phyloP scores from a whole-genome alignment of 2,797 vertebrate genomes.

The Melanotaenia maccullochi region DNA sequence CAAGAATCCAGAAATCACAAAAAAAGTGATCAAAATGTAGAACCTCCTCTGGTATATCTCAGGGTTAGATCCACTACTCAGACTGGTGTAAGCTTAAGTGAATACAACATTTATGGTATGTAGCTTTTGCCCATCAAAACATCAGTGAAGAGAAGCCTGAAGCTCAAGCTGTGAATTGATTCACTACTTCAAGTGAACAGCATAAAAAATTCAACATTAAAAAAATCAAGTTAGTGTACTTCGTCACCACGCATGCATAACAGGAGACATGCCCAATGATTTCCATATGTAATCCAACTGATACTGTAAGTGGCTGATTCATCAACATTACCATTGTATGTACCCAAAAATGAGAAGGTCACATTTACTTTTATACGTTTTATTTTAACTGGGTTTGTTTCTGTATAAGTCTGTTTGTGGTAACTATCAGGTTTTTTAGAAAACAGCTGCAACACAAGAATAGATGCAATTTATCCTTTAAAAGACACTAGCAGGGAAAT shows the following conservation, averaged over 20 bases:
- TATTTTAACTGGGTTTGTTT: not conserved
- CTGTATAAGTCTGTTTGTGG: conserved; percentile 24
- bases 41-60: not conserved
- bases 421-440: conserved; percentile 23
- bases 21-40: conserved; percentile 18
- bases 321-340: conserved; percentile 71
- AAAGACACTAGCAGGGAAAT: conserved; percentile 39
- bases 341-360: conserved; percentile 58
- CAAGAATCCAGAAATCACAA: conserved; percentile 9
- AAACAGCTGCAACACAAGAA: conserved; percentile 5
- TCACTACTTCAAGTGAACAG: conserved; percentile 25
- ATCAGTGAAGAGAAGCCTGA: conserved; percentile 27
- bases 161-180: conserved; percentile 42
- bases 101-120: conserved; percentile 20
- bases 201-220: conserved; percentile 56
- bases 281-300: conserved; percentile 65
- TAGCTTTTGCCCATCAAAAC: conserved; percentile 25
- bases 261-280: conserved; percentile 50
- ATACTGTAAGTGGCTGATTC: conserved; percentile 61
- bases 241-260: conserved; percentile 49
- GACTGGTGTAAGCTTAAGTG: not conserved
- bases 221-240: conserved; percentile 54
- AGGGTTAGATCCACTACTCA: not conserved
- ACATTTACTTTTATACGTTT: conserved; percentile 41
- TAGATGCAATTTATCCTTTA: conserved; percentile 23